A percentile compares a stretch with the other conserved stretches of the same genome.
Conservation (phyloP, 1,140 invertebrate genomes). For the Rhynchophorus ferrugineus region DNA sequence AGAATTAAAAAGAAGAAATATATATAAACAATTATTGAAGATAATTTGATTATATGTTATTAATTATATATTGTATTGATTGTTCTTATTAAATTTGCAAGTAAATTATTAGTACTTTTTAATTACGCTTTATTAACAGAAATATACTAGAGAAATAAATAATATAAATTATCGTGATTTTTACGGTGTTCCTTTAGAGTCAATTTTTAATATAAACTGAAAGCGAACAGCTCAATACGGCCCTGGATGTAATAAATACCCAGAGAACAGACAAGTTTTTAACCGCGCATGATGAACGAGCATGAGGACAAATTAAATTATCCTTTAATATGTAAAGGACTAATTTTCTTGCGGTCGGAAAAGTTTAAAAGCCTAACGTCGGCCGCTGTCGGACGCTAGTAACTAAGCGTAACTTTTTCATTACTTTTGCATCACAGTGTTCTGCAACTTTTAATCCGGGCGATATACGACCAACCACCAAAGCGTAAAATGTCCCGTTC, state of each 20-base stretch:
- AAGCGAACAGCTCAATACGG: background rate
- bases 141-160: too few species aligned
- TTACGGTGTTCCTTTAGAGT: too few species aligned
- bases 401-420: constrained; percentile 20
- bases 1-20: too few species aligned
- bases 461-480: background rate
- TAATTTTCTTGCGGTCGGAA: constrained; percentile 26
- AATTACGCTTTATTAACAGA: too few species aligned
- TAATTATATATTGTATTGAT: too few species aligned
- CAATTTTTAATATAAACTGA: too few species aligned
- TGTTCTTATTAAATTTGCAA: too few species aligned
- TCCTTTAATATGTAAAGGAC: constrained; percentile 24
- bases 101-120: too few species aligned
- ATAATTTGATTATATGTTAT: too few species aligned
- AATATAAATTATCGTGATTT: too few species aligned
- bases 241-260: constrained; percentile 1
- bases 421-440: constrained; percentile 8
- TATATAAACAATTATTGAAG: too few species aligned
- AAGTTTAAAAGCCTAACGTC: constrained; percentile 27
- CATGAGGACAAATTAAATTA: constrained; percentile 25
- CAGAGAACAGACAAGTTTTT: constrained; percentile 8
- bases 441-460: constrained; percentile 13
- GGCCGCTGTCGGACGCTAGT: constrained; percentile 13
- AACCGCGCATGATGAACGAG: constrained; percentile 16
- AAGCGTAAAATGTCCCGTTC: background rate